Evolutionary conservation across 1,140 invertebrate species (phyloP).

Genomic region (Portunus trituberculatus): DNA sequence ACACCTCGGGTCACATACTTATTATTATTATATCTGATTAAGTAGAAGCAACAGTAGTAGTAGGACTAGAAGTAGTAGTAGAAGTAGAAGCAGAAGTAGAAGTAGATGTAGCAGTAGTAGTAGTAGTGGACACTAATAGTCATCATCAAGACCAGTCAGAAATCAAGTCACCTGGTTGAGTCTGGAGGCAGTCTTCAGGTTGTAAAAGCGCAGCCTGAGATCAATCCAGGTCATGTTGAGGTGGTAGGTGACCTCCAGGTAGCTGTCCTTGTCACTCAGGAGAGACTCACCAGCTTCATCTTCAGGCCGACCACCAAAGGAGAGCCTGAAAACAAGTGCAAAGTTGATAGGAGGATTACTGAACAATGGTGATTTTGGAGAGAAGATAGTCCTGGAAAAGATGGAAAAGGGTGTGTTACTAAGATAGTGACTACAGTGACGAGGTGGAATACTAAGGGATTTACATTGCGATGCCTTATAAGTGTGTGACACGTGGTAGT

Average conservation of each 20-base stretch:
- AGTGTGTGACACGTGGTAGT: too few species aligned
- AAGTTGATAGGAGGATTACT: background rate
- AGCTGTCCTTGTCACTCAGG: constrained; percentile 65
- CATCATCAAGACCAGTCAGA: background rate
- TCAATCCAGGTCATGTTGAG: constrained; percentile 71
- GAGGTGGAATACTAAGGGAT: too few species aligned
- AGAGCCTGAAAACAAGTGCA: background rate
- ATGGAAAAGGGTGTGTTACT: too few species aligned
- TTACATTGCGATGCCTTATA: too few species aligned
- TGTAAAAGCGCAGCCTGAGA: constrained; percentile 55
- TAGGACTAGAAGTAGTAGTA: background rate
- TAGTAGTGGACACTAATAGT: background rate
- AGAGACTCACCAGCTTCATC: constrained; percentile 55
- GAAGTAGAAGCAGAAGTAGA: background rate
- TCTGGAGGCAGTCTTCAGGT: constrained; percentile 57
- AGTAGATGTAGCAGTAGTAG: background rate
- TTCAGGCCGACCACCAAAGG: constrained; percentile 53
- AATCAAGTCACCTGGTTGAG: constrained; percentile 52
- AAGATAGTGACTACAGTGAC: too few species aligned
- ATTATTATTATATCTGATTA: too few species aligned
- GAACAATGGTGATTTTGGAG: background rate
- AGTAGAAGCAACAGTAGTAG: background rate
- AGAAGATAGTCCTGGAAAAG: too few species aligned
- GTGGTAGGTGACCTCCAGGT: constrained; percentile 72
- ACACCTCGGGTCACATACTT: too few species aligned